phyloP scores from a whole-genome alignment of 1,140 invertebrate genomes.

The Thrips palmi region DNA sequence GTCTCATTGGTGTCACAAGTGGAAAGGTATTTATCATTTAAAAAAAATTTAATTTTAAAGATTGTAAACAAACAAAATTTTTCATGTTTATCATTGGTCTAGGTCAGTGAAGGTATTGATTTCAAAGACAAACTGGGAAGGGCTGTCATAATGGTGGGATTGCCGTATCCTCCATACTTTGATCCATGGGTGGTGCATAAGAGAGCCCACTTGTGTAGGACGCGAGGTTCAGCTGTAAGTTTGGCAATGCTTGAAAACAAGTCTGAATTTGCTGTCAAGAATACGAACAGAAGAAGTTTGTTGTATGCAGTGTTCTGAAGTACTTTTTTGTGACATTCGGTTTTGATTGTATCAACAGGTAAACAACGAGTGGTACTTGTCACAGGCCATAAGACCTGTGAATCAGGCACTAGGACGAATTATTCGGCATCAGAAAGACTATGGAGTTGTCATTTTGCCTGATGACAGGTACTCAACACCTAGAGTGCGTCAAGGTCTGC shows the following conservation, averaged over 20 bases:
- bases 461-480: constrained; percentile 73
- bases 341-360: constrained; percentile 12
- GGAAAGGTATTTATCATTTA: too few species aligned
- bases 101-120: constrained; percentile 94
- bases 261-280: too few species aligned
- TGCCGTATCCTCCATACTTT: constrained; percentile 85
- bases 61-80: constrained; percentile 49
- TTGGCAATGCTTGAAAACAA: too few species aligned
- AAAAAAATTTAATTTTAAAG: constrained; percentile 69
- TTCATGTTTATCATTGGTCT: constrained; percentile 93
- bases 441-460: constrained; percentile 82
- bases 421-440: constrained; percentile 86
- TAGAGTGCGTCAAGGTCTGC: too few species aligned
- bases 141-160: constrained; percentile 86
- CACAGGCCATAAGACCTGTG: constrained; percentile 68
- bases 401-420: constrained; percentile 98
- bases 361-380: constrained; percentile 17
- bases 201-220: constrained; percentile 70
- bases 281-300: too few species aligned
- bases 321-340: too few species aligned
- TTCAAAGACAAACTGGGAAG: constrained; percentile 91
- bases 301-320: too few species aligned
- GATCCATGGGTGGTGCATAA: constrained; percentile 87
- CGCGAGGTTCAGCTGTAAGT: too few species aligned
- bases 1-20: too few species aligned